phyloP scores from a whole-genome alignment of 2,113 vertebrate genomes.

The Antigone vipio region DNA sequence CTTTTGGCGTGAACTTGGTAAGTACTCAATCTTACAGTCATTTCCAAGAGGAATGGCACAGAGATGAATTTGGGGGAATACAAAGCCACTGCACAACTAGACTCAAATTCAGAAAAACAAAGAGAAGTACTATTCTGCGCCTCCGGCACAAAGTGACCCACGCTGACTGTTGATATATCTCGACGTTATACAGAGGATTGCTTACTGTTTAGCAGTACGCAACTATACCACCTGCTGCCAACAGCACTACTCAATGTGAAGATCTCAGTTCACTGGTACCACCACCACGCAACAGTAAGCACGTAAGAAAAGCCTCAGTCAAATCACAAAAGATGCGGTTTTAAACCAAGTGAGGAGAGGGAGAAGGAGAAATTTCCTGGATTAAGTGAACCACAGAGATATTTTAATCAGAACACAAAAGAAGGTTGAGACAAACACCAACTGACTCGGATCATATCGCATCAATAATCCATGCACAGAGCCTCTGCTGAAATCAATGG shows the following conservation, averaged over 20 bases:
- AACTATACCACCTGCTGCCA: not conserved
- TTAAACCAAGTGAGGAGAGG: not conserved
- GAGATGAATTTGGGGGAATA: not conserved
- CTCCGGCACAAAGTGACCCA: not conserved
- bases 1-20: not conserved
- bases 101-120: not conserved
- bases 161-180: not conserved
- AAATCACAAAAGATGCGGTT: not conserved
- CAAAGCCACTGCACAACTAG: not conserved
- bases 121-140: not conserved
- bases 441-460: constrained; percentile 32
- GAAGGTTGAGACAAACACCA: constrained; percentile 25
- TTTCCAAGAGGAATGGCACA: not conserved
- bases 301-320: not conserved
- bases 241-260: accelerated
- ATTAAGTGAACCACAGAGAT: not conserved
- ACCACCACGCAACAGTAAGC: not conserved
- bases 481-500: constrained; percentile 33
- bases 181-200: not conserved
- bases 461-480: constrained; percentile 44
- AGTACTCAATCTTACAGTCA: not conserved
- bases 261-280: not conserved
- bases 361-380: not conserved
- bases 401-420: constrained; percentile 45
- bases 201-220: not conserved